Conservation (phyloP, 2,797 vertebrate genomes). For the Protosalanx chinensis region DNA sequence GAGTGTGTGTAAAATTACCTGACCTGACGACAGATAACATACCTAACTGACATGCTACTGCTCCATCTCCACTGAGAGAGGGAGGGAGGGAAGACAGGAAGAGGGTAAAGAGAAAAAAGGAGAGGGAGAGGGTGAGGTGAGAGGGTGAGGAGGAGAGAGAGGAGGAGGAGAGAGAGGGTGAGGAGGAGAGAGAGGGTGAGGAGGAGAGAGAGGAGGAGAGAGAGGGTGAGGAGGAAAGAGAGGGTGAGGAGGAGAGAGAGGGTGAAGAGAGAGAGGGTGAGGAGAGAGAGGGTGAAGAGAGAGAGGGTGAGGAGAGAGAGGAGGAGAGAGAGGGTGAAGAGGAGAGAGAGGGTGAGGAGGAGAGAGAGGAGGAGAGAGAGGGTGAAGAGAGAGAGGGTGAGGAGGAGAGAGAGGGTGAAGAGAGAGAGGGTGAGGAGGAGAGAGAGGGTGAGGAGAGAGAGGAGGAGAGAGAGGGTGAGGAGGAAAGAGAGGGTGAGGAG, state of each 20-base stretch:
- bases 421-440: not conserved
- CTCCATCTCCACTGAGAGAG: not conserved
- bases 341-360: too few relatives aligned
- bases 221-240: not conserved
- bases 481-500: not conserved
- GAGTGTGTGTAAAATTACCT: constrained; percentile 43
- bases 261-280: too few relatives aligned
- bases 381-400: constrained; percentile 6
- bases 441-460: not conserved
- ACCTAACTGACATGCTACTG: constrained; percentile 52
- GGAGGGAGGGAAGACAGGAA: too few relatives aligned
- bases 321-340: not conserved
- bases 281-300: not conserved
- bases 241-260: too few relatives aligned
- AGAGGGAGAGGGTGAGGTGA: not conserved
- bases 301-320: not conserved
- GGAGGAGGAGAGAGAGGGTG: not conserved
- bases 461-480: not conserved
- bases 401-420: too few relatives aligned
- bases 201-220: not conserved
- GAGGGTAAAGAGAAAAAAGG: not conserved
- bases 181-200: not conserved
- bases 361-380: not conserved
- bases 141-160: too few relatives aligned
- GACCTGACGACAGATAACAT: constrained; percentile 71